Conservation (phyloP, 2,888 invertebrate genomes). For the Campoplex nolae region DNA sequence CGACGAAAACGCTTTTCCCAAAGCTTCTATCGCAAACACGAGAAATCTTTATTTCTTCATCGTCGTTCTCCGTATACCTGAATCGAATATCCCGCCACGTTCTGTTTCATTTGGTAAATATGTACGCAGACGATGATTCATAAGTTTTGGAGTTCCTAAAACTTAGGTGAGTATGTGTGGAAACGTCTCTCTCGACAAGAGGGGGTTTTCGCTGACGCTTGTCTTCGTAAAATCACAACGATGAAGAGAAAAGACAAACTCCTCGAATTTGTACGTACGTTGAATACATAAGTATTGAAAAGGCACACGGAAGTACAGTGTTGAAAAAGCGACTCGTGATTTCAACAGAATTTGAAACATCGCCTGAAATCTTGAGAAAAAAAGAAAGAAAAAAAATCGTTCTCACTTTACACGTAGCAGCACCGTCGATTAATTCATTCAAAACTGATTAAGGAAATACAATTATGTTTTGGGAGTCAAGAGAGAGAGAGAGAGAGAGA, state of each 20-base stretch:
- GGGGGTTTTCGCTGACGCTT: slow-evolving; percentile 9
- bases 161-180: slow-evolving; percentile 13
- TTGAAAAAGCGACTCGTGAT: background rate
- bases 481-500: too few species aligned
- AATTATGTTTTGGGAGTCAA: too few species aligned
- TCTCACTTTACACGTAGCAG: too few species aligned
- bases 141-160: slow-evolving; percentile 35
- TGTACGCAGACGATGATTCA: slow-evolving; percentile 43
- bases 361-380: too few species aligned
- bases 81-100: background rate
- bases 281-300: background rate
- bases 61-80: background rate
- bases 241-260: slow-evolving; percentile 9
- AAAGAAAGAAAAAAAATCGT: too few species aligned
- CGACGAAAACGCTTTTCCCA: too few species aligned
- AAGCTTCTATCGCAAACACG: too few species aligned
- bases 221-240: slow-evolving; percentile 10
- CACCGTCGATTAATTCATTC: too few species aligned
- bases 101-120: background rate
- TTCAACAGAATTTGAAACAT: background rate
- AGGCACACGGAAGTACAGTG: background rate
- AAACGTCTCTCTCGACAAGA: background rate
- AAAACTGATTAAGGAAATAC: too few species aligned
- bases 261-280: background rate
- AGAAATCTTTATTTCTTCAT: too few species aligned